These are phyloP conservation scores for Aproaerema taeniolella DNA, from an alignment of 2,888 invertebrate species.

Conservation along the genomic window DNA sequence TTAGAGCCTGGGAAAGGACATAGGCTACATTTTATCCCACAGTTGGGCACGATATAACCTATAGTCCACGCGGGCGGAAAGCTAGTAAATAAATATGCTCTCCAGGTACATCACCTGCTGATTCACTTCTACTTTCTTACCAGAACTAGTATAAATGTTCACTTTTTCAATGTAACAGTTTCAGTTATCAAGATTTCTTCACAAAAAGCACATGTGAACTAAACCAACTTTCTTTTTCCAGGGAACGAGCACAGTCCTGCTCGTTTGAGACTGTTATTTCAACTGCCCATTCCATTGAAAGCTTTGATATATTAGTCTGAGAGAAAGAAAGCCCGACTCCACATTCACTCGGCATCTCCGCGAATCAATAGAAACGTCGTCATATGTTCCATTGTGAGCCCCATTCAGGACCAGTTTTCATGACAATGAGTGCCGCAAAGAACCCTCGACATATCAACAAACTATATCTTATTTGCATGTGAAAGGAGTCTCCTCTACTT, in stretches of 20 bases:
- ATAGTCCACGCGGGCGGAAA: too few species aligned
- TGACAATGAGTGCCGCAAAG: conserved; percentile 69
- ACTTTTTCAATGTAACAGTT: background rate
- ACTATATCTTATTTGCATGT: conserved; percentile 73
- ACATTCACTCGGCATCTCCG: conserved; percentile 41
- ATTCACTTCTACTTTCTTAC: too few species aligned
- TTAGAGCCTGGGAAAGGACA: too few species aligned
- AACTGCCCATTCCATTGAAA: conserved; percentile 50
- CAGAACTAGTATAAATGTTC: background rate
- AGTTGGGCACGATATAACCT: too few species aligned
- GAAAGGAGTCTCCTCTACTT: conserved; percentile 45
- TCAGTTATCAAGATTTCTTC: conserved; percentile 2
- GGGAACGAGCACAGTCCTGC: conserved; percentile 22
- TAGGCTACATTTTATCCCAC: too few species aligned
- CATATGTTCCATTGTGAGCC: conserved; percentile 58
- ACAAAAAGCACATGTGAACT: conserved; percentile 20
- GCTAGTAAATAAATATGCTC: too few species aligned
- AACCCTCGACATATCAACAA: conserved; percentile 74
- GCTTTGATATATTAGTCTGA: conserved; percentile 54
- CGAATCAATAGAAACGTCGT: conserved; percentile 60
- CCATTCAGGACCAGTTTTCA: conserved; percentile 55
- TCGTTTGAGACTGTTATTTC: conserved; percentile 51
- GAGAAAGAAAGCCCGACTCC: conserved; percentile 32
- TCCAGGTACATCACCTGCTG: background rate
- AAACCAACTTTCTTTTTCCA: conserved; percentile 23